Base-by-base conservation (phyloP, 2,888 invertebrate genomes). In the Cheilosia pagana region DNA sequence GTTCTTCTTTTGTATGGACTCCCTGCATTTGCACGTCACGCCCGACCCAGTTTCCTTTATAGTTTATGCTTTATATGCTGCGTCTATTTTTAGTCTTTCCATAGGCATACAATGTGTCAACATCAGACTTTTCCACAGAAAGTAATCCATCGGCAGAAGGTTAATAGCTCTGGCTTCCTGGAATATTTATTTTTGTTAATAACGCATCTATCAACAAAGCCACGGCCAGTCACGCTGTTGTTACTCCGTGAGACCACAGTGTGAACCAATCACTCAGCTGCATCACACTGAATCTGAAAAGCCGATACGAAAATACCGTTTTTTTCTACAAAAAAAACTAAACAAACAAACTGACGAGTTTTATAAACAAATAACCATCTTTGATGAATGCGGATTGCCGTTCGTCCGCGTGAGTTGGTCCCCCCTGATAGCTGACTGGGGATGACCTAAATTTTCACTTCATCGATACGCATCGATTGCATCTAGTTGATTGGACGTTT, bases 391-490 rank as follows among this genome's bases (percentile, higher is more conserved):
- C 39, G 41, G 65, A 82, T 72, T 77, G 67, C 57, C 79, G 79
- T 85, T 79, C 74, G 74, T 83, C 70, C 75, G 43, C 52, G 43
- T 45, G 31, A 35, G 31, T 35, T 35, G 10, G 12, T 10, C 10
- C 8, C 16, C 41, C 45, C 6, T 19, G 19, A 19, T 45, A 8
- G 45, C 8, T 45, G 55, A 60, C 53, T 57, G 75, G 70, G 43
- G 19, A n/a, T 76, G 85, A 81, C 85, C 85, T 16, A 63, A 71
- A 81, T 76, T 85, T 76, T 35, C 53, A 62, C 65, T 78, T 48
- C 74, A 75, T 85, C 63, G 55, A 48, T 77, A 77, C 77, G 62
- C 57, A 70, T 77, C 70, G 75, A 43, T 48, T 59, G 59, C 59
- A 53, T 75, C 74, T 68, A 52, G 65, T 25, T 67, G 23, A 50